Percentiles rank a stretch among this genome's conserved stretches.
phyloP scores from a whole-genome alignment of 37 sponge, comb jelly and placozoan species.

The Beroe ovata region DNA sequence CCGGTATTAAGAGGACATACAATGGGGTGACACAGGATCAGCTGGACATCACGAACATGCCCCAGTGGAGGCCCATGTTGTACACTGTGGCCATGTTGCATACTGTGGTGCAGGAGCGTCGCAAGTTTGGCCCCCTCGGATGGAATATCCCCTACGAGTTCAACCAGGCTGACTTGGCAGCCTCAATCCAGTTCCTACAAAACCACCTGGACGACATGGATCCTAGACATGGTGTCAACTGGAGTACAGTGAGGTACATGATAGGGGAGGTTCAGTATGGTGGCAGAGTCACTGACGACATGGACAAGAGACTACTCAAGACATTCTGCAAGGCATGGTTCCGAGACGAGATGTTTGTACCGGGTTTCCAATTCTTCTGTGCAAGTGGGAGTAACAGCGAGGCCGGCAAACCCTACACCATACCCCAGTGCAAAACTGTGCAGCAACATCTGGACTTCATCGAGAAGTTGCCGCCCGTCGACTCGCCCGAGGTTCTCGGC shows the following conservation, averaged over 20 bases:
- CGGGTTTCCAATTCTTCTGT: constrained; percentile 41
- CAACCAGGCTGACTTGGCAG: constrained; percentile 95
- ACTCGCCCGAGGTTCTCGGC: constrained; percentile 98
- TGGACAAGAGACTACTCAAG: constrained; percentile 94
- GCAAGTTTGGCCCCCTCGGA: constrained; percentile 98
- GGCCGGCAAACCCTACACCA: constrained; percentile 73
- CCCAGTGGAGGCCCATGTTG: constrained; percentile 92
- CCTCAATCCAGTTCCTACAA: constrained; percentile 96
- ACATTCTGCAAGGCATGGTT: constrained; percentile 82
- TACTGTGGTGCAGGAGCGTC: constrained; percentile 94
- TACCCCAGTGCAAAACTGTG: constrained; percentile 81
- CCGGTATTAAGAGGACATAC: constrained; percentile 95
- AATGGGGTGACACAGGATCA: constrained; percentile 89
- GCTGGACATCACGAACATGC: constrained; percentile 84
- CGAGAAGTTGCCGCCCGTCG: constrained; percentile 91
- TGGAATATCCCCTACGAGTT: constrained; percentile 99
- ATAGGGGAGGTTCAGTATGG: constrained; percentile 99
- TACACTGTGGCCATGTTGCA: constrained; percentile 96
- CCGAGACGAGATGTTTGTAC: constrained; percentile 47
- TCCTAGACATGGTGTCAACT: constrained; percentile 85
- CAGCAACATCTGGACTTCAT: constrained; percentile 85
- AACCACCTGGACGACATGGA: constrained; percentile 99
- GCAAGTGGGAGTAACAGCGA: not conserved
- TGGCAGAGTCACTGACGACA: constrained; percentile 98
- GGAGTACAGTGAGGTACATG: constrained; percentile 99